Evolutionary conservation across 2,113 vertebrate genomes (phyloP), one percentile per base, ranked within the genome.

Genomic region (Podarcis muralis): DNA sequence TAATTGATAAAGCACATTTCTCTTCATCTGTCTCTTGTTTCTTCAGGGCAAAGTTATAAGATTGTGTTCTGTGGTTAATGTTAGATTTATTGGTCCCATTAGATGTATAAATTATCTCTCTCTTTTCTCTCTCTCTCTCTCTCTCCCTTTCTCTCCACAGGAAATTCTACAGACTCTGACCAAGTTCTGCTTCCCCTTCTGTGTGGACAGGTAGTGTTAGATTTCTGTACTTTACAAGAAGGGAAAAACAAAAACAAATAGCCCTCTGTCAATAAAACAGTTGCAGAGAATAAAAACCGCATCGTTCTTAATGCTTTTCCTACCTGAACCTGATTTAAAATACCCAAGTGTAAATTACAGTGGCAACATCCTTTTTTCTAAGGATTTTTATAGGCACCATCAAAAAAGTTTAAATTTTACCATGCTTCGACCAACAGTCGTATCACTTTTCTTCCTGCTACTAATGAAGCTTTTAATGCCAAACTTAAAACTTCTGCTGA

Each of bases 171-270:
- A 98, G 96, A 99, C 98, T 94, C 94, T 96, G 96, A 98, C 98
- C 95, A 99, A 98, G 97, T 99, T 99, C 98, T 99, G 99, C 96
- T 99, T 99, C 95, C 99, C 99, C 84, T 99, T 99, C 97, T 98
- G 94, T 96, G 96, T 98, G 97, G 98, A 99, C 97, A 99, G 98
- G 99, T 99, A 98, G 95, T 96, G 95, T 95, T 95, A 95, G 90
- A 94, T 95, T 97, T 95, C 96, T 93, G 93, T 93, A 95, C 90
- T 97, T 97, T 96, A 96, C 94, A 95, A 95, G 94, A 43, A 74
- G 95, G 92, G 96, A 95, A 95, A 93, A 96, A 92, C 37, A 40
- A 37, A 23, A 37, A 37, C 43, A 85, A 62, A 65, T 74, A 75
- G 71, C 43, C 43, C 57, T 62, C 95, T 95, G 94, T 96, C 93